phyloP scores from a whole-genome alignment of 2,797 vertebrate genomes.

The Vultur gryphus region DNA sequence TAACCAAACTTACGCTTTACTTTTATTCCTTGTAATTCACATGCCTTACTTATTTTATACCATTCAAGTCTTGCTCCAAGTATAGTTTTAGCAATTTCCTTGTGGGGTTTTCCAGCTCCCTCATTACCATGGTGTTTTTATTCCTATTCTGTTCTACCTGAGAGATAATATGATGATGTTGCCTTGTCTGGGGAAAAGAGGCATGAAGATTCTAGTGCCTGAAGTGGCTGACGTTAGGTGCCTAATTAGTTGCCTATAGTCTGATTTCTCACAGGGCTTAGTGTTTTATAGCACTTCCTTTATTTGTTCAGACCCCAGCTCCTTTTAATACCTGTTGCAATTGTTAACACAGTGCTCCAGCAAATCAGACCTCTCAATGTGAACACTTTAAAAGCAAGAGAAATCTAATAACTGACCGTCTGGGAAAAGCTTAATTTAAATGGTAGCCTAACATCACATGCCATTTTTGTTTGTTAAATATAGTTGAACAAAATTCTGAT shows the following conservation, averaged over 20 bases:
- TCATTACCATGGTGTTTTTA: not conserved
- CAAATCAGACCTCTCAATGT: not conserved
- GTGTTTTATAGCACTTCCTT: not conserved
- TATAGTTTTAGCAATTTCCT: not conserved
- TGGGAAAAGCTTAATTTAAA: not conserved
- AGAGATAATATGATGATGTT: not conserved
- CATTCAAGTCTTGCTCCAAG: not conserved
- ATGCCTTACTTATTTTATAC: not conserved
- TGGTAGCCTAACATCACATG: not conserved
- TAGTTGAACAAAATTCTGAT: rapidly evolving
- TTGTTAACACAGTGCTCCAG: not conserved
- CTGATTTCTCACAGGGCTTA: not conserved
- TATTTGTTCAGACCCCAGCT: not conserved
- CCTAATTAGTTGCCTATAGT: not conserved
- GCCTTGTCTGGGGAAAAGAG: not conserved
- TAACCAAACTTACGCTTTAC: not conserved
- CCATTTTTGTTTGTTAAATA: not conserved
- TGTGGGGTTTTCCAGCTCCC: not conserved
- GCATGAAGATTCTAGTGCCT: not conserved
- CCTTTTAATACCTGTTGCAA: not conserved
- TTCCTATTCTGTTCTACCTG: not conserved
- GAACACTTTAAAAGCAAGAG: not conserved
- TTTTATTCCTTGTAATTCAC: not conserved
- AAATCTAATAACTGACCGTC: not conserved
- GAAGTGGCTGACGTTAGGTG: not conserved